phyloP scores from a whole-genome alignment of 2,888 invertebrate genomes.

The Eupithecia subumbrata region DNA sequence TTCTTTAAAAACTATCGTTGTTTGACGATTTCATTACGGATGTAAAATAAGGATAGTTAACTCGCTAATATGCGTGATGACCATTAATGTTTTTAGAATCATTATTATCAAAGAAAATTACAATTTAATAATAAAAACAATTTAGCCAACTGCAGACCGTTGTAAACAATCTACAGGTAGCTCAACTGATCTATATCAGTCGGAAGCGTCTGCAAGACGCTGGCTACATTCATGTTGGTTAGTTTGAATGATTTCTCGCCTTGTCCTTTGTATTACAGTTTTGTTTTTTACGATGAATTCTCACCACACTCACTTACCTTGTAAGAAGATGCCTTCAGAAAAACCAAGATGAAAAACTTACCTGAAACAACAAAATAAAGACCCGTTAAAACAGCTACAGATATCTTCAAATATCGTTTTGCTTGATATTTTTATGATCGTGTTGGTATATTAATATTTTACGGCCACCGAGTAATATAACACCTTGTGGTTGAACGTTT shows the following conservation, averaged over 20 bases:
- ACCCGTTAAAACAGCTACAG: background rate
- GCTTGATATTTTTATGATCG: constrained; percentile 23
- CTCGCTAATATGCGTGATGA: too few species aligned
- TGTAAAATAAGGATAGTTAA: too few species aligned
- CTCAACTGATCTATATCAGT: too few species aligned
- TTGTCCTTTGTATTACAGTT: background rate
- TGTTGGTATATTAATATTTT: constrained; percentile 28
- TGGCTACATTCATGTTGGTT: too few species aligned
- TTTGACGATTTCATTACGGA: too few species aligned
- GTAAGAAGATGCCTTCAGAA: background rate
- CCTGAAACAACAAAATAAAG: constrained; percentile 36
- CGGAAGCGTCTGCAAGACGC: too few species aligned
- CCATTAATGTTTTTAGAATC: too few species aligned
- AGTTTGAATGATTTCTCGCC: background rate
- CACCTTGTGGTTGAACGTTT: constrained; percentile 20
- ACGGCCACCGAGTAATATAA: constrained; percentile 28
- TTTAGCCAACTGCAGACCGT: too few species aligned
- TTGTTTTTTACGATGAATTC: background rate
- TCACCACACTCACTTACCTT: background rate
- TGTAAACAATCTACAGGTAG: too few species aligned
- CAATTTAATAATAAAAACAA: too few species aligned
- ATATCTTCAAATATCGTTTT: constrained; percentile 14
- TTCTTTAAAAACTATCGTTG: too few species aligned
- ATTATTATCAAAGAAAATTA: too few species aligned
- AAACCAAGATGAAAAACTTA: constrained; percentile 20